These are phyloP conservation scores for Morbakka virulenta DNA, from an alignment of 30 jellyfish, hydroid and myxozoan genomes.

Conservation along the genomic window DNA sequence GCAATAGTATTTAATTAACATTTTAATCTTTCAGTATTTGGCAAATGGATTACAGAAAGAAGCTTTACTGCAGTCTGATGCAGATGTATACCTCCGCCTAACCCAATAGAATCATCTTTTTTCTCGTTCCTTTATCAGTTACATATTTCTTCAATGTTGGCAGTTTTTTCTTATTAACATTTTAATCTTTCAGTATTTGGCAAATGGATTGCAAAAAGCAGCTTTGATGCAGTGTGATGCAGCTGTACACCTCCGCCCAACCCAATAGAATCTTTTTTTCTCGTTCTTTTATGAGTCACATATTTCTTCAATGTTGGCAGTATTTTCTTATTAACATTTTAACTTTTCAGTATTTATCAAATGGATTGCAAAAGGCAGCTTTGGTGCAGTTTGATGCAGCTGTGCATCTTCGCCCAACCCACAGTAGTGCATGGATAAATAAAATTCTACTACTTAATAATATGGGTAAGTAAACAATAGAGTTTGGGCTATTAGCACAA, in stretches of 20 bases:
- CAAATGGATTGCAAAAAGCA: too few species aligned
- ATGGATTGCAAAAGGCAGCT: conserved; percentile 48
- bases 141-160: too few species aligned
- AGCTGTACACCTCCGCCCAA: neutral
- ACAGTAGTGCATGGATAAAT: conserved; percentile 78
- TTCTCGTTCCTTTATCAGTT: too few species aligned
- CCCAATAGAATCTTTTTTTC: neutral
- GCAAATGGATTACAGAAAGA: too few species aligned
- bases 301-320: neutral
- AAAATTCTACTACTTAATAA: conserved; percentile 53
- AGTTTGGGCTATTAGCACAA: neutral
- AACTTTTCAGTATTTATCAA: conserved; percentile 57
- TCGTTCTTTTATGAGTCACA: too few species aligned
- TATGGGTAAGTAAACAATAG: conserved; percentile 67
- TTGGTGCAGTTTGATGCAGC: conserved; percentile 49
- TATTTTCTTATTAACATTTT: neutral
- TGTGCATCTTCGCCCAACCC: conserved; percentile 56
- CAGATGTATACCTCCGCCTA: neutral
- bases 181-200: too few species aligned
- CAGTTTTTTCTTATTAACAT: too few species aligned
- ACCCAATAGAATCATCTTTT: neutral
- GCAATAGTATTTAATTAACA: too few species aligned
- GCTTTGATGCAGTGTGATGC: neutral
- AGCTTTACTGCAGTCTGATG: neutral
- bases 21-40: too few species aligned